These are phyloP conservation scores for Trissolcus basalis DNA, from an alignment of 1,140 invertebrate species.

Conservation along the genomic window DNA sequence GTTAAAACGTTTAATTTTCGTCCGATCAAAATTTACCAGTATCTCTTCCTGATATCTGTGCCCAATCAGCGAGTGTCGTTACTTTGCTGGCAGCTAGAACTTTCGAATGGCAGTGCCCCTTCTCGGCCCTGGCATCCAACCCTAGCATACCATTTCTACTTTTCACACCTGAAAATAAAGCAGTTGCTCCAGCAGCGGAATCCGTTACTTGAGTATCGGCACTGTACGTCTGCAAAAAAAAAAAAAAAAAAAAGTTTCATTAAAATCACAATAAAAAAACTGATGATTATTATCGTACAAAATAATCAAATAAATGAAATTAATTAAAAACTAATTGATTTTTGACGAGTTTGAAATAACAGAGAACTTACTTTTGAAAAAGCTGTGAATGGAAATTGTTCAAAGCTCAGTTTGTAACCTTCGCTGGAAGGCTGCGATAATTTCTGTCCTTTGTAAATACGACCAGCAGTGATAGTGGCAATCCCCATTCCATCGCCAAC, in stretches of 20 bases:
- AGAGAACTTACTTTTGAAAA: conserved; percentile 76
- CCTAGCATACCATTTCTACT: conserved; percentile 81
- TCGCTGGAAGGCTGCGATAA: conserved; percentile 76
- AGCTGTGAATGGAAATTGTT: conserved; percentile 78
- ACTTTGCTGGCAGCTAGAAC: conserved; percentile 76
- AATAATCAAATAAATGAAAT: too few species aligned
- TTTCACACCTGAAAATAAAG: conserved; percentile 84
- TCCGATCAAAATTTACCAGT: conserved; percentile 75
- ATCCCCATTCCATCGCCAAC: conserved; percentile 86
- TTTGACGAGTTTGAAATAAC: conserved; percentile 4
- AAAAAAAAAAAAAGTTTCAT: background rate
- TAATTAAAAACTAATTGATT: too few species aligned
- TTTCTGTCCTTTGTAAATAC: conserved; percentile 78
- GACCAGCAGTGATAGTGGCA: conserved; percentile 80
- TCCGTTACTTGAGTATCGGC: conserved; percentile 84
- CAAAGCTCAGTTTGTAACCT: conserved; percentile 76
- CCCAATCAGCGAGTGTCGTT: conserved; percentile 80
- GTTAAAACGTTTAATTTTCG: too few species aligned
- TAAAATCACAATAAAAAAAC: too few species aligned
- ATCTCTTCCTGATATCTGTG: conserved; percentile 80
- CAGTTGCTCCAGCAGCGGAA: conserved; percentile 85
- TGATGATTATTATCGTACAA: too few species aligned
- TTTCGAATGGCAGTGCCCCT: conserved; percentile 71
- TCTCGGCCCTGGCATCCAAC: conserved; percentile 77
- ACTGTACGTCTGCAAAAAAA: conserved; percentile 81